Conservation (phyloP, 2,888 invertebrate genomes). For the Catocala nupta region DNA sequence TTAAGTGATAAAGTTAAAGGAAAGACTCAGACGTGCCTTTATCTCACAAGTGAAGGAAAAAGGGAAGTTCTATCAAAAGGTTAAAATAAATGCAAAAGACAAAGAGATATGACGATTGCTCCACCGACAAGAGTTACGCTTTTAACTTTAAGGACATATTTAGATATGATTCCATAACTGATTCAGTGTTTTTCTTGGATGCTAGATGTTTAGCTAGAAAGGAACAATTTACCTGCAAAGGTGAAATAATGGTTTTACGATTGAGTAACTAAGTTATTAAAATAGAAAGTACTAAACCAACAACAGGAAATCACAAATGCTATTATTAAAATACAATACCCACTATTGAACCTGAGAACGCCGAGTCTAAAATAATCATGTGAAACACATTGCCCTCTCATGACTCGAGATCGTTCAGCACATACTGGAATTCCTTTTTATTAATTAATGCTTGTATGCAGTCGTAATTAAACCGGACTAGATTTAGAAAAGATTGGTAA, state of each 20-base stretch:
- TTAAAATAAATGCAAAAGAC: no score
- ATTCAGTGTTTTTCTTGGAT: no score
- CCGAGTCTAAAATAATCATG: conserved; percentile 62
- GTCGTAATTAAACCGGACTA: conserved; percentile 51
- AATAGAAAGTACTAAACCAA: conserved; percentile 41
- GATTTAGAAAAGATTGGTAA: conserved; percentile 60
- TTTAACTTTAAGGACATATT: no score
- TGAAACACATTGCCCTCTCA: conserved; percentile 61
- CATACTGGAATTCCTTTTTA: conserved; percentile 59
- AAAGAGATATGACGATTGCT: no score
- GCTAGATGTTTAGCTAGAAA: no score
- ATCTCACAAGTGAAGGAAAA: no score
- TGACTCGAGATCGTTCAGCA: conserved; percentile 54
- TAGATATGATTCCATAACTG: no score
- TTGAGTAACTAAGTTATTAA: conserved; percentile 16
- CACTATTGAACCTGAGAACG: conserved; percentile 60
- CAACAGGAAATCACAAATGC: conserved; percentile 55
- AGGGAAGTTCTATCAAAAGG: no score
- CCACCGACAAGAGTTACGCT: no score
- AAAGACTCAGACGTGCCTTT: no score
- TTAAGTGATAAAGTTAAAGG: no score
- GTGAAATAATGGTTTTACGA: conserved; percentile 4
- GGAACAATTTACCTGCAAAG: no score
- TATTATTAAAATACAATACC: conserved; percentile 56
- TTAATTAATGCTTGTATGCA: conserved; percentile 53